phyloP scores from a whole-genome alignment of 2,113 vertebrate genomes.

The Protobothrops mucrosquamatus region DNA sequence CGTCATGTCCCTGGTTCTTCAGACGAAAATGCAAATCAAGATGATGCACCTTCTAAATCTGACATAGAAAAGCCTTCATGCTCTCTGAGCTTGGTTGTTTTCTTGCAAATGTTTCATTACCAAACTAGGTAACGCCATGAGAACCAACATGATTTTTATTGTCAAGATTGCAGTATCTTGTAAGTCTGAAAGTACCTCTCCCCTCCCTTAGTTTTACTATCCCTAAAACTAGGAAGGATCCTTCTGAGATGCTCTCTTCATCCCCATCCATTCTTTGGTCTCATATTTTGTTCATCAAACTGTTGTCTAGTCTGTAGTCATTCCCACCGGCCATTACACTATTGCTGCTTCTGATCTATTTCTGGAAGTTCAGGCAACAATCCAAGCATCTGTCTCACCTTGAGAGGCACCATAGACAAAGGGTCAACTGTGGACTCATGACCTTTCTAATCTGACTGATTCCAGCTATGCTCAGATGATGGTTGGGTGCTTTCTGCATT shows the following conservation, averaged over 20 bases:
- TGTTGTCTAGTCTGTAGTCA: not conserved
- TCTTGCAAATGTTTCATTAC: not conserved
- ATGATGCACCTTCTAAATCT: not conserved
- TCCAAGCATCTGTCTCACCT: not conserved
- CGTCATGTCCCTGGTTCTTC: not conserved
- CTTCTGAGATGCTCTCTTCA: not conserved
- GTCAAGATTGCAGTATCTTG: not conserved
- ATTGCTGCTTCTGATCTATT: not conserved
- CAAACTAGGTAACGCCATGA: not conserved
- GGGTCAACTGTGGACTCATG: not conserved
- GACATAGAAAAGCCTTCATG: not conserved
- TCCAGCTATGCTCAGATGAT: not conserved
- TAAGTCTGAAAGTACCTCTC: not conserved
- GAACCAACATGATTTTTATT: not conserved
- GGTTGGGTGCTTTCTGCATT: not conserved
- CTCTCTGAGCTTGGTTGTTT: not conserved
- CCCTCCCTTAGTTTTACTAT: not conserved
- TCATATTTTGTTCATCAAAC: not conserved
- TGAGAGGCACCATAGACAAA: not conserved
- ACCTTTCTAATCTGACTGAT: not conserved
- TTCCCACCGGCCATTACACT: not conserved
- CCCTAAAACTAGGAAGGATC: not conserved
- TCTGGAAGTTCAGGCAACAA: not conserved
- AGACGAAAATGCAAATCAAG: not conserved
- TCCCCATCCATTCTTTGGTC: not conserved